Conservation (phyloP, 1,140 invertebrate species). For the Zaprionus davidi region DNA sequence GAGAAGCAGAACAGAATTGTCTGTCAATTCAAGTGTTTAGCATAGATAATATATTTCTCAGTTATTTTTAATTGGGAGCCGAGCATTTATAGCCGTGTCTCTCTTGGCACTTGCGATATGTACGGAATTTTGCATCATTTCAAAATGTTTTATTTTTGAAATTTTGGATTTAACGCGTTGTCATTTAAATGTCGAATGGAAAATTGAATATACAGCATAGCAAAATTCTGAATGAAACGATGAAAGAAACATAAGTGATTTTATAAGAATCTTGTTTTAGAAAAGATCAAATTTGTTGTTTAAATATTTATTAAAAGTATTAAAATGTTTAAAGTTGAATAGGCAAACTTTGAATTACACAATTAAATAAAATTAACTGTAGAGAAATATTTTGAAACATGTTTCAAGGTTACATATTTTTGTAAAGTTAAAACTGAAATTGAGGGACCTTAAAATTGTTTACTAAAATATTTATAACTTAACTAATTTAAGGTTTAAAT, state of each 20-base stretch:
- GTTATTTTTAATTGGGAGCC: conserved; percentile 40
- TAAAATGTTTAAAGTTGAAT: no score
- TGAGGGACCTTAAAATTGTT: no score
- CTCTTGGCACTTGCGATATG: conserved; percentile 25
- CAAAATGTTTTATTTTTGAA: conserved; percentile 13
- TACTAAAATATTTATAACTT: no score
- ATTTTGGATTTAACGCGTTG: neutral
- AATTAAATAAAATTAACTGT: no score
- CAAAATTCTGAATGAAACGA: neutral
- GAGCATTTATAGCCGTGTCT: conserved; percentile 4
- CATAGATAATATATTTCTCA: conserved; percentile 28
- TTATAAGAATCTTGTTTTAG: no score
- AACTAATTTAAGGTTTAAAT: no score
- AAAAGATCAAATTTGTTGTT: no score
- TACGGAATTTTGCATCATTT: conserved; percentile 36
- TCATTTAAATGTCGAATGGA: neutral
- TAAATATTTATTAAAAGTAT: no score
- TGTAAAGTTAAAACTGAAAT: no score
- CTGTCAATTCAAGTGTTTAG: conserved; percentile 21
- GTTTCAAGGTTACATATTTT: no score
- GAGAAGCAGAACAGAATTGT: neutral
- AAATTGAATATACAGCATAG: neutral
- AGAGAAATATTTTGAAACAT: no score
- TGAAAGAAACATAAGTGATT: neutral
- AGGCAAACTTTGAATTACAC: no score